Conservation (phyloP, 2,888 invertebrate species). For the Emmelina monodactyla region DNA sequence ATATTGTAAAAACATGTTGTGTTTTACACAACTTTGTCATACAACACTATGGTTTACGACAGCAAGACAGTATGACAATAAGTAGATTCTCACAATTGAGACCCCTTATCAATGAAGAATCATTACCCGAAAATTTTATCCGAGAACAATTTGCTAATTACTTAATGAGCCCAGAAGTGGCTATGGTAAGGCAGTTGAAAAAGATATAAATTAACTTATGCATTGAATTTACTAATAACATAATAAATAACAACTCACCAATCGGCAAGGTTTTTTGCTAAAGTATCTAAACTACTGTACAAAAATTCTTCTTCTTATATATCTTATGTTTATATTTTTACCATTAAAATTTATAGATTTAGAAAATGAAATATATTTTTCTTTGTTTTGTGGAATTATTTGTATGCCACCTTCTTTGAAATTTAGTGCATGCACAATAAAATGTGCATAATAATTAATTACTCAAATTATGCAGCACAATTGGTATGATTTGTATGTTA, state of each 20-base stretch:
- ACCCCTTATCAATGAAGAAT: constrained; percentile 15
- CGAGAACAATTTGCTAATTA: constrained; percentile 14
- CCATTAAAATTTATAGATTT: constrained; percentile 4
- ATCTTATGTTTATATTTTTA: constrained; percentile 5
- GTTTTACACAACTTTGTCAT: constrained; percentile 17
- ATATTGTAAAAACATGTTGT: constrained; percentile 13
- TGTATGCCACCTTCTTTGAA: constrained; percentile 11
- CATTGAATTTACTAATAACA: too few relatives aligned
- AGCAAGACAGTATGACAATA: constrained; percentile 15
- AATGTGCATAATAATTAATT: constrained; percentile 13
- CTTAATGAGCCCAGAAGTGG: background rate
- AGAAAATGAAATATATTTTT: constrained; percentile 12
- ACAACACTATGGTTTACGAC: constrained; percentile 13
- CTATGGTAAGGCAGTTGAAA: background rate
- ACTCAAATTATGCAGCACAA: constrained; percentile 11
- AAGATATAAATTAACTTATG: background rate
- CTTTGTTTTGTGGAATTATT: constrained; percentile 11
- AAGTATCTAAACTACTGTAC: too few relatives aligned
- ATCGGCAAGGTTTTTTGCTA: too few relatives aligned
- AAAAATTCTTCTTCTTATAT: too few relatives aligned
- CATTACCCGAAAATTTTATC: constrained; percentile 17
- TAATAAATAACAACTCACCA: too few relatives aligned
- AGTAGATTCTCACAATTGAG: constrained; percentile 16
- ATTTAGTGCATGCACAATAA: constrained; percentile 13
- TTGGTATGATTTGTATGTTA: background rate